A percentile compares a stretch with the other conserved stretches of the same genome.
Conservation (phyloP, 2,888 invertebrate species). For the Eupsilia transversa region DNA sequence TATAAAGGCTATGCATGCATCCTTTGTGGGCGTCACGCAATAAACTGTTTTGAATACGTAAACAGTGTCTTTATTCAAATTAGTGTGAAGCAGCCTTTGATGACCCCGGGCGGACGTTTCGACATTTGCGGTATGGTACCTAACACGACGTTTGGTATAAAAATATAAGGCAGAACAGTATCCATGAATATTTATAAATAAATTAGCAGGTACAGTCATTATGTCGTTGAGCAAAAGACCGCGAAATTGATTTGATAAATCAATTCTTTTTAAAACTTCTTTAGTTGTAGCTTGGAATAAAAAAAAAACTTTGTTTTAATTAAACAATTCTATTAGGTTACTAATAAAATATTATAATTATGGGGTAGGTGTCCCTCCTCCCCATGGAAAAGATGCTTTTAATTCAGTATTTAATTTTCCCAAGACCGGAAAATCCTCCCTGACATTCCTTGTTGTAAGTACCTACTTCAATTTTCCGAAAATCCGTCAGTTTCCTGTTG, state of each 20-base stretch:
- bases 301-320: neutral
- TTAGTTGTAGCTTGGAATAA: neutral
- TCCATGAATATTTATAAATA: slow-evolving; percentile 52
- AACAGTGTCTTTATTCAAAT: slow-evolving; percentile 78
- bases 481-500: neutral
- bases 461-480: neutral
- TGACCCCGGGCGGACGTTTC: slow-evolving; percentile 72
- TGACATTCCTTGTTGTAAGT: neutral
- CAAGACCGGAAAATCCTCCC: neutral
- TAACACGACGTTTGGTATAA: slow-evolving; percentile 40
- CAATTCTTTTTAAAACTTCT: slow-evolving; percentile 20
- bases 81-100: slow-evolving; percentile 74
- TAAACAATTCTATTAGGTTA: neutral
- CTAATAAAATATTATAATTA: neutral
- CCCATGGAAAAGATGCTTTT: neutral
- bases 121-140: slow-evolving; percentile 64
- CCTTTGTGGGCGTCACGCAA: slow-evolving; percentile 77
- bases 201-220: slow-evolving; percentile 56
- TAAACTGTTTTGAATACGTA: slow-evolving; percentile 78
- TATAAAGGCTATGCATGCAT: slow-evolving; percentile 69
- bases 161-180: slow-evolving; percentile 47
- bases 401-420: neutral
- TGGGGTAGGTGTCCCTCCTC: neutral
- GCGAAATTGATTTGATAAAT: slow-evolving; percentile 19
- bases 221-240: slow-evolving; percentile 27